These are phyloP conservation scores for Sphenodon punctatus DNA, from an alignment of 2,797 vertebrate species.

Conservation along the genomic window DNA sequence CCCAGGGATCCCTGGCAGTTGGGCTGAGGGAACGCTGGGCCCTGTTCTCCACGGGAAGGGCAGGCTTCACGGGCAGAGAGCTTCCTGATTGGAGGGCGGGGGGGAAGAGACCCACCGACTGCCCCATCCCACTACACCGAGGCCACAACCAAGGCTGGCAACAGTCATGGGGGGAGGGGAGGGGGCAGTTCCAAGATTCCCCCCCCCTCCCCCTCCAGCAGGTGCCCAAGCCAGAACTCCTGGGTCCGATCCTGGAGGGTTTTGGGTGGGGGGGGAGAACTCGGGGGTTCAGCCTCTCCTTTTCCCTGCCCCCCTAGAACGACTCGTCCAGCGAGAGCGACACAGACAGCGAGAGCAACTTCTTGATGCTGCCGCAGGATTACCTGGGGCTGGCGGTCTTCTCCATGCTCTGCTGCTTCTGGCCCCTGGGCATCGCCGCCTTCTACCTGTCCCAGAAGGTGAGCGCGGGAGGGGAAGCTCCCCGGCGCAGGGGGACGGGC, in stretches of 20 bases:
- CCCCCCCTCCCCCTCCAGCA: too few relatives aligned
- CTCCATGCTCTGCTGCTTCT: slow-evolving; percentile 94
- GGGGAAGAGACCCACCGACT: too few relatives aligned
- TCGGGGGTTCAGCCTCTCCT: background rate
- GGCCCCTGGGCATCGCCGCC: slow-evolving; percentile 90
- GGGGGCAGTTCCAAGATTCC: too few relatives aligned
- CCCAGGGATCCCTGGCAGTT: too few relatives aligned
- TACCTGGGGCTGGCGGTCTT: slow-evolving; percentile 90
- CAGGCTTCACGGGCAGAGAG: too few relatives aligned
- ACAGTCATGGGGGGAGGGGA: background rate
- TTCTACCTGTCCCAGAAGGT: slow-evolving; percentile 94
- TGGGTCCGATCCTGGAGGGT: background rate
- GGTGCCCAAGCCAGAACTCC: background rate
- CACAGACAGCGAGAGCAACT: slow-evolving; percentile 82
- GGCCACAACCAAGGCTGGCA: background rate
- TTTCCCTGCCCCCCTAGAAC: slow-evolving; percentile 57
- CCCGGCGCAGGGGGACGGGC: background rate
- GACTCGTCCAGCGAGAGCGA: slow-evolving; percentile 84
- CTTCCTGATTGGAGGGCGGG: slow-evolving; percentile 61
- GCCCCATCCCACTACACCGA: too few relatives aligned
- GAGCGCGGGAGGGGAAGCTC: background rate
- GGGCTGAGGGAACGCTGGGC: too few relatives aligned
- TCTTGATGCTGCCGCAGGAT: slow-evolving; percentile 87
- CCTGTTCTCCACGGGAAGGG: too few relatives aligned
- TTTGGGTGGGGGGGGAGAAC: background rate